Base-by-base conservation (phyloP, 1,140 invertebrate species). In the Lerema accius region DNA sequence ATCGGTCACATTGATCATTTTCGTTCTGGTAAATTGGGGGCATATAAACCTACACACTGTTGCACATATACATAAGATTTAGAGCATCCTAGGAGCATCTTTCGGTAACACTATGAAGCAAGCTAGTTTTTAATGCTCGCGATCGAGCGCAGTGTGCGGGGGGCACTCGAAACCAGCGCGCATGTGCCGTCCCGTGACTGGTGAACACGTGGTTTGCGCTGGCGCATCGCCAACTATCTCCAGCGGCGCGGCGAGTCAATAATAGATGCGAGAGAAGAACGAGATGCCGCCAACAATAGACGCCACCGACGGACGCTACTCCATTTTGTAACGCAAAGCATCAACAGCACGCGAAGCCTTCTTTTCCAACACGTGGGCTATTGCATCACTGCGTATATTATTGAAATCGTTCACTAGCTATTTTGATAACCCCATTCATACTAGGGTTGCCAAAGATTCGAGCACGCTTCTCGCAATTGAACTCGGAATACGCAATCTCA, bases 251-350 rank as follows among this genome's bases (percentile, higher is more conserved):
- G 73, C 73, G 88, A 89, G 86, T 90, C 88, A 89, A 90, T 89
- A 90, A 90, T 90, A 90, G 88, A 86, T 70, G 78, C 84, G 35
- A 37, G 10, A 37, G 35, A 37, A 37, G 74, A 84, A 84, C 82
- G 82, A 77, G 85, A 83, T 84, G 85, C 86, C 80, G 84, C 88
- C 85, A 90, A 90, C 88, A 90, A 90, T 89, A 90, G 87, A 86
- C 84, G 84, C 83, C 75, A 76, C 84, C 75, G 69, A 75, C 84
- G 74, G 68, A 78, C 67, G 75, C 64, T 19, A 66, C 48, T 43
- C 42, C 45, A 60, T 28, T 60, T 65, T 63, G 66, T 67, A 59
- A 48, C 35, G 42, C 42, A 43, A 56, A 56, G 23, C 53, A 43
- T 40, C 35, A 13, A 15, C 4, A n/a, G 13, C 11, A 32, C 32